Base-by-base conservation (phyloP, 2,888 invertebrate species). In the Oscheius myriophilus region DNA sequence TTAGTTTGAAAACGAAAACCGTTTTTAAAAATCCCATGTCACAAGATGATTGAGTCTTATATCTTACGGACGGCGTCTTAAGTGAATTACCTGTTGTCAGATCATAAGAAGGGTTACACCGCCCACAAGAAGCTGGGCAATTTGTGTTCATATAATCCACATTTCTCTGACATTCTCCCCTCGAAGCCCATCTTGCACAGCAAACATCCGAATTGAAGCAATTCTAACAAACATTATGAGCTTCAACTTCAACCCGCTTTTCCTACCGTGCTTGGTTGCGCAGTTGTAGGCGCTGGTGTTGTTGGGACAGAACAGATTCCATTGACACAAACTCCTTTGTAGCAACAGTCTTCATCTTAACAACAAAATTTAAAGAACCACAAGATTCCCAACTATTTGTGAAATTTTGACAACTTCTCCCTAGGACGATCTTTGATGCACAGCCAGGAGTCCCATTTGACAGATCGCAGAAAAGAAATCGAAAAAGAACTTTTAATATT, bases 291-390 rank as follows among this genome's bases (percentile, higher is more conserved):
- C 3, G 53, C 26, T 21, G 23, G 18, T 14, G 53, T 54, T 11
- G 23, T 23, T 26, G 33, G 9, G 12, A 26, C 23, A 16, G 52
- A 69, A 54, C 82, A 82, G 25, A 54, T 41, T 1, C 81, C 81
- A 11, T 51, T 58, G 21, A 57, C 61, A 61, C 82, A 82, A n/a
- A 45, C 52, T 12, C 78, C 78, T 7, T 70, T 69, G 64, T 77
- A 76, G 61, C 83, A 83, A 54, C 68, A 42, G 43, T 74, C 61
- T 41, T 79, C 81, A 23, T 67, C 72, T 63, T 23, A 42, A 49
- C 3, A 55, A 58, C 63, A 39, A 70, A 43, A 70, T 61, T 75
- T 76, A 26, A 70, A 66, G 18, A 52, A 52, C 14, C 18, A 11
- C 1, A 52, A n/a, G 21, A 16, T 43, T 9, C 9, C 33, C 3